Evolutionary conservation across 2,888 invertebrate genomes (phyloP), one percentile per base, ranked within the genome.

Genomic region (Muscina levida): DNA sequence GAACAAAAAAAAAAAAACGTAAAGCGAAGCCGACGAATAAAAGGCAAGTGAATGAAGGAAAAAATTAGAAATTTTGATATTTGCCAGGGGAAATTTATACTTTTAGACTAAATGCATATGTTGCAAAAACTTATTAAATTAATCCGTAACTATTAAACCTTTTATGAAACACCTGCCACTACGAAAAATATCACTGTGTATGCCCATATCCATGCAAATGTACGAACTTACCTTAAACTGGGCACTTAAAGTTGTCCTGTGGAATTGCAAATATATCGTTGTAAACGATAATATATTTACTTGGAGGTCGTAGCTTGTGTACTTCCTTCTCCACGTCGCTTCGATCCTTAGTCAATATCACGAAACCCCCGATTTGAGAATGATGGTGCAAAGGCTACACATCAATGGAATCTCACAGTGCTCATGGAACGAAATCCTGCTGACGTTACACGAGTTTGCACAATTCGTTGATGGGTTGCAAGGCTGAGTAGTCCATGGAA

Each of bases 11-110:
- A 79, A 26, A 83, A 77, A 83, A 56, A 46, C 74, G 56, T 77
- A 77, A 79, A 71, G 72, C 76, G 67, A 77, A 81, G 66, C 72
- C 75, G 73, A 80, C 31, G 31, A 31, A 46, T 51, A 74, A 75
- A 76, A 75, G 74, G 72, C 77, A 62, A 81, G 62, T 75, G 72
- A 77, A 74, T 76, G 62, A 74, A 77, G 53, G 31, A 62, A 68
- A 73, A 82, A 79, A 79, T 77, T 74, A 73, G 71, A 76, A 80
- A 78, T 77, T 39, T 74, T 77, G 65, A 39, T 66, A 65, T 62
- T 72, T 65, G 70, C 57, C 42, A 79, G 56, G 70, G 26, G 24
- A 68, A 70, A 65, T 11, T 6, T 59, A 37, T 37, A 19, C 15
- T 37, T 37, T 22, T 13, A 53, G 24, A 53, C 13, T 24, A 22